Conservation (phyloP, 2,797 vertebrate genomes). For the Channa striata region DNA sequence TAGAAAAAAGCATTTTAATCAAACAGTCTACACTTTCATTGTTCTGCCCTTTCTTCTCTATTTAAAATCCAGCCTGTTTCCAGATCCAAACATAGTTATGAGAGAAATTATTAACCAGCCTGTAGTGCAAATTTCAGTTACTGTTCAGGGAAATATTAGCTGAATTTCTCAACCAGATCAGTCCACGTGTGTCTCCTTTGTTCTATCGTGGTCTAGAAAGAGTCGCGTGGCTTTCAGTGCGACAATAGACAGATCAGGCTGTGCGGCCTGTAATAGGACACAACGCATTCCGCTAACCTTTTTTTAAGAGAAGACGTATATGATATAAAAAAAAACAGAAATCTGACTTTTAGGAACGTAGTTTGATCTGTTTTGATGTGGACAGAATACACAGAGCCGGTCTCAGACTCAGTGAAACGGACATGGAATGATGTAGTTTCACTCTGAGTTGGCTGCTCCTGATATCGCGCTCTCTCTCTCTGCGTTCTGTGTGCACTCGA, state of each 20-base stretch:
- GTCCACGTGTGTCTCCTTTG: constrained; percentile 54
- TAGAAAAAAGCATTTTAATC: not conserved
- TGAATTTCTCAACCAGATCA: constrained; percentile 11
- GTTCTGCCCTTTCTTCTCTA: not conserved
- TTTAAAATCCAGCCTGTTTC: not conserved
- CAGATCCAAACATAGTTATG: not conserved
- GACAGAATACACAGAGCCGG: not conserved
- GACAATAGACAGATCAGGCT: constrained; percentile 34
- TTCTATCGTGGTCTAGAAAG: constrained; percentile 51
- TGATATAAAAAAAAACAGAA: constrained; percentile 4
- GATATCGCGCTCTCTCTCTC: constrained; percentile 41
- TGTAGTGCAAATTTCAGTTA: not conserved
- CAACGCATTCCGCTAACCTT: constrained; percentile 11
- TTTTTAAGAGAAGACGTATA: constrained; percentile 7
- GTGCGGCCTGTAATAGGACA: not conserved
- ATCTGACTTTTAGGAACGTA: constrained; percentile 2
- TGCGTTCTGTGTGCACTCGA: constrained; percentile 67
- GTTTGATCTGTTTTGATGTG: not conserved
- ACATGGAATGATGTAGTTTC: constrained; percentile 12
- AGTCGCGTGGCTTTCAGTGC: constrained; percentile 22
- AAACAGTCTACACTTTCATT: not conserved
- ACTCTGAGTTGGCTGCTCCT: constrained; percentile 31
- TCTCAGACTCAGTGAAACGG: not conserved
- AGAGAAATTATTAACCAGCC: constrained; percentile 3
- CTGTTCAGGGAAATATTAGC: constrained; percentile 29